phyloP scores from a whole-genome alignment of 2,113 vertebrate species.

The Plotosus lineatus region DNA sequence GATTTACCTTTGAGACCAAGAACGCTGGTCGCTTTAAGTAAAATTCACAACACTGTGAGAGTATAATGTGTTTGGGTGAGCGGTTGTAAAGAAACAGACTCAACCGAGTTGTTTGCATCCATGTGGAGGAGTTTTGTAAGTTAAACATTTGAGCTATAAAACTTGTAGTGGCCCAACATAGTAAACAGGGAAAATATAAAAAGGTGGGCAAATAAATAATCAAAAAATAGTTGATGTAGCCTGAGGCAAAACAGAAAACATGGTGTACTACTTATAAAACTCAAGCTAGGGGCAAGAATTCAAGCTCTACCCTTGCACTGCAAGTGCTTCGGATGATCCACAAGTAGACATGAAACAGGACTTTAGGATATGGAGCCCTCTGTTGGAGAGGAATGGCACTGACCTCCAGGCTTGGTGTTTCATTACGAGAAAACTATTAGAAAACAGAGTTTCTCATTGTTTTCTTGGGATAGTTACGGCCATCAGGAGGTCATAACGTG shows the following conservation, averaged over 20 bases:
- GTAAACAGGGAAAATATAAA: neutral
- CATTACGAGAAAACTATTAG: neutral
- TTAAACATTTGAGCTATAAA: neutral
- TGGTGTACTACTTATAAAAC: neutral
- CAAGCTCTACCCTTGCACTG: neutral
- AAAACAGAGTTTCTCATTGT: neutral
- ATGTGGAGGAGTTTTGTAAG: neutral
- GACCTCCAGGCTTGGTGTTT: neutral
- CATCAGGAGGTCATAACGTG: too few relatives aligned
- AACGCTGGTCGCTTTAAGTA: neutral
- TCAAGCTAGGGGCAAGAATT: neutral
- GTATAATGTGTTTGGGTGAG: neutral
- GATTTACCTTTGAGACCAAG: neutral
- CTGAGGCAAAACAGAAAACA: neutral
- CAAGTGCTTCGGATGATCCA: neutral
- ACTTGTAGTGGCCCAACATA: neutral
- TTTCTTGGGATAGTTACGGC: neutral
- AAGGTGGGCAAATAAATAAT: neutral
- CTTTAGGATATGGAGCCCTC: neutral
- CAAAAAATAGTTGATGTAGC: neutral
- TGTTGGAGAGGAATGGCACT: neutral
- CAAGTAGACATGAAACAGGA: neutral
- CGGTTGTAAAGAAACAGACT: neutral
- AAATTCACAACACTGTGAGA: neutral
- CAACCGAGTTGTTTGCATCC: neutral